Conservation (phyloP, 2,113 vertebrate genomes). For the Hypocryptadius cinnamomeus region DNA sequence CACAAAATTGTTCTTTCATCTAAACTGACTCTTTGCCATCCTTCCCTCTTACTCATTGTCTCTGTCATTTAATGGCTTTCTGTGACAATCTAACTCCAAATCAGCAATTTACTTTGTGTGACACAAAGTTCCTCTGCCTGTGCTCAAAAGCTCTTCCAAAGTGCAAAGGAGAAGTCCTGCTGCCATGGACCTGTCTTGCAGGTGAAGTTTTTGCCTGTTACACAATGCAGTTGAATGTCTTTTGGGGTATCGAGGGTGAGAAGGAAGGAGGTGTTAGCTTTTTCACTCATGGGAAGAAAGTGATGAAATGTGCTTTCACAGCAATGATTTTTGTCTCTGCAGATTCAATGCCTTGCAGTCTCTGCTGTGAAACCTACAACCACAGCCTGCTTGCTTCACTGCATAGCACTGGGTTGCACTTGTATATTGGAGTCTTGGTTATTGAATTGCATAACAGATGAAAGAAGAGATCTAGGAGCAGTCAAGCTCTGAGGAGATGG, state of each 20-base stretch:
- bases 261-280: constrained; percentile 11
- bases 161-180: neutral
- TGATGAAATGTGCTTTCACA: constrained; percentile 21
- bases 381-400: neutral
- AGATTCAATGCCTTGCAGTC: neutral
- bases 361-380: neutral
- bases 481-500: neutral
- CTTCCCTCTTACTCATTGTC: neutral
- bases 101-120: constrained; percentile 29
- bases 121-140: neutral
- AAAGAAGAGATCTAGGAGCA: neutral
- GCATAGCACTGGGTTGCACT: neutral
- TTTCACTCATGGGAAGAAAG: neutral
- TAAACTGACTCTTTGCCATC: neutral
- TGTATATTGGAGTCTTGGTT: neutral
- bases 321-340: neutral
- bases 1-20: neutral
- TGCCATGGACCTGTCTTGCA: neutral
- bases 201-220: neutral
- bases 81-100: constrained; percentile 1
- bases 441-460: neutral
- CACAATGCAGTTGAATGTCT: neutral
- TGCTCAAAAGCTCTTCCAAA: neutral
- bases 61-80: constrained; percentile 42
- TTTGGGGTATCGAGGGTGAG: neutral